Conservation (phyloP, 1,140 invertebrate species). For the Triops cancriformis region DNA sequence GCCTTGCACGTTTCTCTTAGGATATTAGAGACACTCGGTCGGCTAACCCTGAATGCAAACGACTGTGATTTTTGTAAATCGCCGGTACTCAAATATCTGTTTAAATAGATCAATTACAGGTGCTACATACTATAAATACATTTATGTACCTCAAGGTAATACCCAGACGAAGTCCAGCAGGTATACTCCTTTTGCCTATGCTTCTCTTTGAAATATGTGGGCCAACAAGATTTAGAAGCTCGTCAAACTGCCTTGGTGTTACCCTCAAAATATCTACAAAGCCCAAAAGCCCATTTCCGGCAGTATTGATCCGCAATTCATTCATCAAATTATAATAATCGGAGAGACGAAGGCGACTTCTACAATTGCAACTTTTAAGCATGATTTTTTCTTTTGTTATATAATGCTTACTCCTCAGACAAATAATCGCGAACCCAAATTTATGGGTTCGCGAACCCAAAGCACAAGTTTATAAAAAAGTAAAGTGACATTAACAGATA, state of each 20-base stretch:
- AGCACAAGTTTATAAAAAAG: background rate
- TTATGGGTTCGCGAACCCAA: background rate
- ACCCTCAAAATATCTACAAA: background rate
- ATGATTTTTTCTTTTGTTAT: background rate
- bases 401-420: background rate
- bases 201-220: slow-evolving; percentile 21
- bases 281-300: background rate
- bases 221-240: slow-evolving; percentile 20
- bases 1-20: slow-evolving; percentile 31
- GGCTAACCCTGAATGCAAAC: slow-evolving; percentile 32
- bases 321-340: background rate
- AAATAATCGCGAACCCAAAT: background rate
- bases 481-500: background rate
- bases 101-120: background rate
- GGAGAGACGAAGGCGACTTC: background rate
- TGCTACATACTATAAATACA: background rate
- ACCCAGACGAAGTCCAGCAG: slow-evolving; percentile 8
- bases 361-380: background rate
- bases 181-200: background rate
- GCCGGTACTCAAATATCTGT: slow-evolving; percentile 21
- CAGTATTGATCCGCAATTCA: background rate
- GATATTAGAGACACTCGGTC: slow-evolving; percentile 30
- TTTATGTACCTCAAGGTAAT: background rate
- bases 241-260: slow-evolving; percentile 26
- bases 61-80: slow-evolving; percentile 30